Evolutionary conservation across 2,888 invertebrate genomes (phyloP).

Genomic region (Carterocephalus palaemon): DNA sequence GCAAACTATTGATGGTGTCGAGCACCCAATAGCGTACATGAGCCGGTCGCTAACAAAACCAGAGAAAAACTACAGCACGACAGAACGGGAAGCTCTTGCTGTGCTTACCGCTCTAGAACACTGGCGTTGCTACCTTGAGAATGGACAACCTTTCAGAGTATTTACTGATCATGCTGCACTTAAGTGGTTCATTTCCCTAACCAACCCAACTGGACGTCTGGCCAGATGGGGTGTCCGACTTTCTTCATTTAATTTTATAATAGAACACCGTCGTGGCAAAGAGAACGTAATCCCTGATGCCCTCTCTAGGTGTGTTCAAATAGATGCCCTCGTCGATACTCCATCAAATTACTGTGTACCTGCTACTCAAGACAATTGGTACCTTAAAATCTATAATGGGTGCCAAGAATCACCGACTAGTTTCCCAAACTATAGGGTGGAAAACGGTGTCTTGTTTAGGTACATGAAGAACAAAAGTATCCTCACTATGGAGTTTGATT

Average conservation of each 20-base stretch:
- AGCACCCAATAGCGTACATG: too few species aligned
- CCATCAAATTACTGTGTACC: too few species aligned
- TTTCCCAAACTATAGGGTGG: conserved; percentile 19
- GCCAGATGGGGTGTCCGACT: conserved; percentile 37
- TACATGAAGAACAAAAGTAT: conserved; percentile 24
- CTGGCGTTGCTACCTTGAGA: conserved; percentile 28
- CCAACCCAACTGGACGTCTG: conserved; percentile 33
- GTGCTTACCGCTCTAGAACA: conserved; percentile 27
- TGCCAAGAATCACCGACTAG: conserved; percentile 22
- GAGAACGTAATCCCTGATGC: conserved; percentile 36
- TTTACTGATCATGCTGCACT: conserved; percentile 28
- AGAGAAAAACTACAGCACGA: conserved; percentile 27
- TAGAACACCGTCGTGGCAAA: conserved; percentile 32
- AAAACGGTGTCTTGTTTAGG: conserved; percentile 21
- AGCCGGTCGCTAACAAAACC: too few species aligned
- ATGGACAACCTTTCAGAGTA: conserved; percentile 22
- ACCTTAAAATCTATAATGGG: conserved; percentile 27
- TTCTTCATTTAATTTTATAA: conserved; percentile 31
- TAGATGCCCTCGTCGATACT: too few species aligned
- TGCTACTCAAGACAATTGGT: conserved; percentile 29
- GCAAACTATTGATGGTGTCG: too few species aligned
- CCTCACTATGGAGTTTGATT: conserved; percentile 29
- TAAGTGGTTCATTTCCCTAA: conserved; percentile 28
- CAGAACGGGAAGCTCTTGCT: conserved; percentile 27
- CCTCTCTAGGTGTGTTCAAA: too few species aligned